Conservation (phyloP, 2,888 invertebrate genomes). For the Sinodicranocentrus sp. region DNA sequence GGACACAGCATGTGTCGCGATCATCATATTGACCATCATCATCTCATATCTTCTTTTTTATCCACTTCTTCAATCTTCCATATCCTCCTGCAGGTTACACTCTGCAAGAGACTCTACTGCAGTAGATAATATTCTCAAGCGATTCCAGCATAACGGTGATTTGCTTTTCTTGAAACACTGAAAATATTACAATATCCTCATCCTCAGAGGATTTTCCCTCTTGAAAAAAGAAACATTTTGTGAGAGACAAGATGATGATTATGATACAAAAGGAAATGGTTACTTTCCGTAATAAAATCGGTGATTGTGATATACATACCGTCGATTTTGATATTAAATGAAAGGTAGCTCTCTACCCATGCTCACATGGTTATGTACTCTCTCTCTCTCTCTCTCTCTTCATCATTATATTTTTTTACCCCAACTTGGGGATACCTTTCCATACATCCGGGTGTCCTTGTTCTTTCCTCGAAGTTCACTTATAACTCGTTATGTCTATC, state of each 20-base stretch:
- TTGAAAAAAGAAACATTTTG: background rate
- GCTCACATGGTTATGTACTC: background rate
- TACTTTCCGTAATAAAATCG: slow-evolving; percentile 61
- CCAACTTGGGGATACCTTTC: background rate
- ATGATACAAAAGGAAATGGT: slow-evolving; percentile 56
- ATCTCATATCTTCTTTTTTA: slow-evolving; percentile 26
- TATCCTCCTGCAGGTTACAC: slow-evolving; percentile 2
- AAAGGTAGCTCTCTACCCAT: slow-evolving; percentile 37
- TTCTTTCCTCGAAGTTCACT: slow-evolving; percentile 32
- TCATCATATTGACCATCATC: slow-evolving; percentile 58
- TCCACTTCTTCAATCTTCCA: slow-evolving; percentile 47
- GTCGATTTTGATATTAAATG: slow-evolving; percentile 53
- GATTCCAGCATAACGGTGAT: slow-evolving; percentile 54
- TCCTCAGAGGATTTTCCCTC: too few species aligned
- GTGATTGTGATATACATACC: slow-evolving; percentile 47
- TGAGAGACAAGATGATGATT: slow-evolving; percentile 42
- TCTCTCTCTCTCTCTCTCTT: background rate
- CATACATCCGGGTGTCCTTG: background rate
- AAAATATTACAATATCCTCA: slow-evolving; percentile 30
- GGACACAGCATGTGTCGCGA: slow-evolving; percentile 35
- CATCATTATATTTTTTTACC: slow-evolving; percentile 50
- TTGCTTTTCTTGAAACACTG: slow-evolving; percentile 51
- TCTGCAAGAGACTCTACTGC: too few species aligned
- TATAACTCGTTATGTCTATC: slow-evolving; percentile 47
- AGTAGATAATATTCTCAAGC: too few species aligned